Evolutionary conservation across 1,140 invertebrate species (phyloP), one percentile per base, ranked within the genome.

Genomic region (Neotoxoptera formosana): DNA sequence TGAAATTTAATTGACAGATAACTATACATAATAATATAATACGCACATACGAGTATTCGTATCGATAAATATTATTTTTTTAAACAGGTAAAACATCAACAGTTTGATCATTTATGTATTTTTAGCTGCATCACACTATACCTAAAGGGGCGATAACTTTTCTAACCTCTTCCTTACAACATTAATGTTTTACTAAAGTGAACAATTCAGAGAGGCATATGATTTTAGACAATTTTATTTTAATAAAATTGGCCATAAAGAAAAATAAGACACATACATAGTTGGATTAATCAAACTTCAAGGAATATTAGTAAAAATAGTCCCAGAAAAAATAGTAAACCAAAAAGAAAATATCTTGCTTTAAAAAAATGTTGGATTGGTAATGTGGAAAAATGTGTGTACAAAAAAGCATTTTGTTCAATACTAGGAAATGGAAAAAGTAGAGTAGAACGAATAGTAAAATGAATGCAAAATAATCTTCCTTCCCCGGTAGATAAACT

Each of bases 281-380:
- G 48, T 53, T 53, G 87, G 48, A n/a, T 89, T 89, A 53, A 89
- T 89, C 30, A 89, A 89, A 89, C 87, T 89, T 89, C 87, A 89
- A 89, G 47, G 48, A 89, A 53, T 53, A n/a, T n/a, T 89, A 53
- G 1, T 89, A 89, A 48, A 36, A 48, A 89, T 34, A 89, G 87
- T 7, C 48, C 87, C 48, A 89, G 87, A 89, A 89, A 89, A 23
- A 89, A 89, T 89, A 89, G 14, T 48, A 94, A 91, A 89, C n/a
- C 67, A 93, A 93, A 90, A 94, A 87, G n/a, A n/a, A 53, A 36
- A 86, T 87, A 56, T 83, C 89, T 53, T 93, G 47, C 94, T 88
- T 47, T 53, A 86, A 93, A 2, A 93, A 60, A 60, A n/a, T 48
- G 93, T 56, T 41, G 53, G 51, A 34, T 88, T 20, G 81, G 30